Base-by-base conservation (phyloP, 1,140 invertebrate species). In the Notospermus geniculatus region DNA sequence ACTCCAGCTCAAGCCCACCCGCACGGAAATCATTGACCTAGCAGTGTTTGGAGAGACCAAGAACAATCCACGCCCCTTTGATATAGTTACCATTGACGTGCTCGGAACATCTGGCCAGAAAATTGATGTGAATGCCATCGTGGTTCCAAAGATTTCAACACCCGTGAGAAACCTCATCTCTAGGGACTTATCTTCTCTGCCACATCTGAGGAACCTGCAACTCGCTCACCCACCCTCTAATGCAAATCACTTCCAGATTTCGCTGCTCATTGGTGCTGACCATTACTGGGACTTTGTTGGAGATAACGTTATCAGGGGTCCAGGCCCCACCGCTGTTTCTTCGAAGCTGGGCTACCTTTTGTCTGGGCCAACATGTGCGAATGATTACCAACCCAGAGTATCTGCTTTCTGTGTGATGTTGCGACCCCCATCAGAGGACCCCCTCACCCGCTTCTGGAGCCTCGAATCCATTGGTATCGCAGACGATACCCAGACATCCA, bases 271-370 rank as follows among this genome's bases (percentile, higher is more conserved):
- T 30, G 59, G 63, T 17, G 57, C 58, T 2, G 63, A 64, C 45
- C 57, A 56, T 28, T 64, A 60, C 28, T 64, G 63, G 57, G 13
- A 50, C 11, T 56, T 64, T 17, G 63, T 60, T 7, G 28, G 29
- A 41, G 54, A 64, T 52, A 28, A 50, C 11, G 36, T 59, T 17
- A 54, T 65, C 19, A 52, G 58, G 57, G 45, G 41, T 25, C 25
- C 55, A n/a, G 63, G 58, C 45, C 63, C 59, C 5, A 65, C 59
- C 11, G 61, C 61, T 19, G 58, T 63, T 4, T 4, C 32, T 15
- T 36, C 32, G 5, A 36, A 36, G 32, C 32, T 36, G 15, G 32
- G 32, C 4, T 36, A 36, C 32, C 32, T 36, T 7, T 15, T 36
- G 32, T 36, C 32, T 7, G 32, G 32, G 15, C 32, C 32, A 36